These are phyloP conservation scores for Cynocephalus volans DNA, from an alignment of 2,113 vertebrate species.

Conservation along the genomic window DNA sequence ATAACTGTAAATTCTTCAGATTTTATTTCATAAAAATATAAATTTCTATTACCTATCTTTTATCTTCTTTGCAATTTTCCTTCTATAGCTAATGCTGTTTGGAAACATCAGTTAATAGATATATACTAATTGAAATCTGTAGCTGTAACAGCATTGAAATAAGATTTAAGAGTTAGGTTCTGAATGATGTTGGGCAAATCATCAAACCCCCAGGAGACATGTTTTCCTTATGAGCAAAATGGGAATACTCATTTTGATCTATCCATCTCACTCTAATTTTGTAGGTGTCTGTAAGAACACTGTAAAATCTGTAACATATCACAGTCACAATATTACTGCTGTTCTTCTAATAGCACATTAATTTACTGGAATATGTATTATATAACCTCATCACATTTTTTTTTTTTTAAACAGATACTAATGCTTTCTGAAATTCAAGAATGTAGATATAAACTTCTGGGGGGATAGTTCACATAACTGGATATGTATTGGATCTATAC, in stretches of 20 bases:
- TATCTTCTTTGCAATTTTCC: constrained; percentile 2
- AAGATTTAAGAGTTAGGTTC: constrained; percentile 23
- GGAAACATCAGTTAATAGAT: not conserved
- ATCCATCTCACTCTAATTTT: not conserved
- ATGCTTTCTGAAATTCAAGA: constrained; percentile 58
- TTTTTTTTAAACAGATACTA: not conserved
- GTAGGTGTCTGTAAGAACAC: not conserved
- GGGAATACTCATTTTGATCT: constrained; percentile 21
- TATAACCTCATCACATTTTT: not conserved
- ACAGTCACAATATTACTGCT: not conserved
- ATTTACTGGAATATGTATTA: constrained; percentile 2
- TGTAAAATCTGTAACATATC: not conserved
- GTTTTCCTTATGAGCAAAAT: constrained; percentile 20
- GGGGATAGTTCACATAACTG: not conserved
- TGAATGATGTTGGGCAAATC: not conserved
- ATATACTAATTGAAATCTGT: not conserved
- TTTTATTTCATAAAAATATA: constrained; percentile 20
- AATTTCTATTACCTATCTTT: constrained; percentile 32
- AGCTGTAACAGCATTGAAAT: not conserved
- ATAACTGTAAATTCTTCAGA: constrained; percentile 5
- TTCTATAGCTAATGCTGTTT: not conserved
- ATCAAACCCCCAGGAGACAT: not conserved
- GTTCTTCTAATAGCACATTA: not conserved
- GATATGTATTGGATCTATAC: not conserved
- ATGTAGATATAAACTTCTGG: not conserved